Evolutionary conservation across 2,113 vertebrate genomes (phyloP).

Genomic region (Onychorhynchus coronatus): DNA sequence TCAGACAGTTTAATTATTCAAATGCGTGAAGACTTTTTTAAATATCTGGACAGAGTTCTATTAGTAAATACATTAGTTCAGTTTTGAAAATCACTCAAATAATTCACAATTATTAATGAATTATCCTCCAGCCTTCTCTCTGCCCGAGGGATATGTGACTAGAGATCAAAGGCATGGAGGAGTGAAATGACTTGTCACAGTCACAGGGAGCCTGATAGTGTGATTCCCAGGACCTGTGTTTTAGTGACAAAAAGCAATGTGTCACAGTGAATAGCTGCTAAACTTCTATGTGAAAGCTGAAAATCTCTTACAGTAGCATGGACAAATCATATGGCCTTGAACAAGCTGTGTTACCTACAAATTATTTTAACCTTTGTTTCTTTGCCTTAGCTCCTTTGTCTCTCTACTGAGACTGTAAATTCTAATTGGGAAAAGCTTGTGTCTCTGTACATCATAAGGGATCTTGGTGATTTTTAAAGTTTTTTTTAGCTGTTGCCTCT

Average conservation of each 20-base stretch:
- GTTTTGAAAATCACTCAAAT: neutral
- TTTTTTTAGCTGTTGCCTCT: neutral
- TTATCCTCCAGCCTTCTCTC: neutral
- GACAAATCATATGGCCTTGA: neutral
- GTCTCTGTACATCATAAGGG: neutral
- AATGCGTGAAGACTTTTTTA: neutral
- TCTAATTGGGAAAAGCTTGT: neutral
- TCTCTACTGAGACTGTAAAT: neutral
- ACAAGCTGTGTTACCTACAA: neutral
- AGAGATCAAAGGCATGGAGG: neutral
- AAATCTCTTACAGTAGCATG: neutral
- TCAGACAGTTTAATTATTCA: neutral
- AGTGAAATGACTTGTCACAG: neutral
- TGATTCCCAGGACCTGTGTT: neutral
- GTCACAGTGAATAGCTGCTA: neutral
- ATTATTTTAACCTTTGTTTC: neutral
- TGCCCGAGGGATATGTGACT: neutral
- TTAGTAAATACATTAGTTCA: neutral
- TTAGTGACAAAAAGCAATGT: neutral
- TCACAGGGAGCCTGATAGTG: neutral
- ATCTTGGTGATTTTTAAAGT: neutral
- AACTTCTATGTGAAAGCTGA: neutral
- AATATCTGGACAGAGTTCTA: neutral
- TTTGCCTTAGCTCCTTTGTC: neutral
- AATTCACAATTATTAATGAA: neutral